Conservation (phyloP, 2,797 vertebrate species). For the Sebastes melanostomus region DNA sequence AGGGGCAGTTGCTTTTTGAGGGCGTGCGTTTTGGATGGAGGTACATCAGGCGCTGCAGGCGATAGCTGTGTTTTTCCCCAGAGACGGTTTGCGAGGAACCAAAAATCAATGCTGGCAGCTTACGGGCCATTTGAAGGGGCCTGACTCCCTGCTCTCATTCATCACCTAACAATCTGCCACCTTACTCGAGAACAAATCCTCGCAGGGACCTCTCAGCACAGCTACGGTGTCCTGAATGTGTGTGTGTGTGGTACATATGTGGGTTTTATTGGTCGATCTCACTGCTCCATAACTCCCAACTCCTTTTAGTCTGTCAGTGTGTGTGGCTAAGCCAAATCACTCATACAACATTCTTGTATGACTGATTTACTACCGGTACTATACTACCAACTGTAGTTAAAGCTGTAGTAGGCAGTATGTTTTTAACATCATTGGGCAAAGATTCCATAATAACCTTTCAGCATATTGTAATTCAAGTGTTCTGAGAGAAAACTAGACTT, state of each 20-base stretch:
- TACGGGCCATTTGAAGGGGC: slow-evolving; percentile 62
- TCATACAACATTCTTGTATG: too few relatives aligned
- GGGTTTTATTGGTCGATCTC: slow-evolving; percentile 18
- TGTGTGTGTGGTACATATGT: slow-evolving; percentile 1
- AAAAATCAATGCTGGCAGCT: slow-evolving; percentile 70
- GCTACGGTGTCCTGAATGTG: background rate
- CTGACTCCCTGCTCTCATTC: slow-evolving; percentile 61
- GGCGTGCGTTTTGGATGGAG: slow-evolving; percentile 22
- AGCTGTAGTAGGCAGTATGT: too few relatives aligned
- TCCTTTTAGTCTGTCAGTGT: slow-evolving; percentile 16
- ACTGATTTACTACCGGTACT: too few relatives aligned
- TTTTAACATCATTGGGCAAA: too few relatives aligned
- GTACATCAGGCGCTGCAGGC: slow-evolving; percentile 46
- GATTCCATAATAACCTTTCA: too few relatives aligned
- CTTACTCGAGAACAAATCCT: slow-evolving; percentile 51
- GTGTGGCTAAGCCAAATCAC: slow-evolving; percentile 2
- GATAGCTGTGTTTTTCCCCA: slow-evolving; percentile 43
- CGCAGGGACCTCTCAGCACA: slow-evolving; percentile 31
- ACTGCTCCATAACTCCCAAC: slow-evolving; percentile 13
- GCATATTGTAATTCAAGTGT: too few relatives aligned
- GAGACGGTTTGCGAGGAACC: slow-evolving; percentile 52
- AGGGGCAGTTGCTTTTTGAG: slow-evolving; percentile 15
- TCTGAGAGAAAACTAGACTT: too few relatives aligned
- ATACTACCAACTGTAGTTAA: background rate
- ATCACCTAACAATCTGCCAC: slow-evolving; percentile 68